A percentile compares a stretch with the other conserved stretches of the same genome.
phyloP scores from a whole-genome alignment of 1,140 invertebrate genomes.

The Mya arenaria region DNA sequence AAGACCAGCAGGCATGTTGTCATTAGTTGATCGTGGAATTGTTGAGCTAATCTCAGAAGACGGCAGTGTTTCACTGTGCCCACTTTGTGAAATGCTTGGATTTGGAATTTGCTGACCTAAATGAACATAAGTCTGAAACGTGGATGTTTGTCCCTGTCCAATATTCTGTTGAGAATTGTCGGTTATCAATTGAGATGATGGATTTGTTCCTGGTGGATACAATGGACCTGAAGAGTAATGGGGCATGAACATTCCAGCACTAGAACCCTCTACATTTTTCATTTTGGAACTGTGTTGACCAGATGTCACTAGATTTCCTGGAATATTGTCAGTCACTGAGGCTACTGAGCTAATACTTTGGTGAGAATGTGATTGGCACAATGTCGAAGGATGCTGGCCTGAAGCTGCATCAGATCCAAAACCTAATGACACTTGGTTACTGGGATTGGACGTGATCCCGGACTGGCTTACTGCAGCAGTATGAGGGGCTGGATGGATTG shows the following conservation, averaged over 20 bases:
- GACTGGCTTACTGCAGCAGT: slow-evolving; percentile 38
- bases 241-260: slow-evolving; percentile 27
- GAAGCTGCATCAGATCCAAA: slow-evolving; percentile 5
- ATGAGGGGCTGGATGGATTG: slow-evolving; percentile 52
- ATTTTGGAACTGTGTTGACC: slow-evolving; percentile 23
- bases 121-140: slow-evolving; percentile 46
- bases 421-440: slow-evolving; percentile 26
- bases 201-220: slow-evolving; percentile 4
- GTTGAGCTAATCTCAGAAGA: background rate
- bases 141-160: slow-evolving; percentile 25
- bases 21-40: background rate
- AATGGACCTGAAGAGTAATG: slow-evolving; percentile 30
- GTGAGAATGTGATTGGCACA: slow-evolving; percentile 55
- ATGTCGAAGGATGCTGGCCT: slow-evolving; percentile 4
- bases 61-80: slow-evolving; percentile 28
- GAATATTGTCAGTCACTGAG: slow-evolving; percentile 11
- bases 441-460: slow-evolving; percentile 5
- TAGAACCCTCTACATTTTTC: background rate
- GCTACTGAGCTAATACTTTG: slow-evolving; percentile 51
- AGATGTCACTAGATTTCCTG: slow-evolving; percentile 18
- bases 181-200: too few species aligned
- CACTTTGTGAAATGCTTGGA: slow-evolving; percentile 17
- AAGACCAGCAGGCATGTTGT: background rate
- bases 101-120: slow-evolving; percentile 50
- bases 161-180: too few species aligned